Evolutionary conservation across 1,140 invertebrate genomes (phyloP), one percentile per base, ranked within the genome.

Genomic region (Atopsyche davidsoni): DNA sequence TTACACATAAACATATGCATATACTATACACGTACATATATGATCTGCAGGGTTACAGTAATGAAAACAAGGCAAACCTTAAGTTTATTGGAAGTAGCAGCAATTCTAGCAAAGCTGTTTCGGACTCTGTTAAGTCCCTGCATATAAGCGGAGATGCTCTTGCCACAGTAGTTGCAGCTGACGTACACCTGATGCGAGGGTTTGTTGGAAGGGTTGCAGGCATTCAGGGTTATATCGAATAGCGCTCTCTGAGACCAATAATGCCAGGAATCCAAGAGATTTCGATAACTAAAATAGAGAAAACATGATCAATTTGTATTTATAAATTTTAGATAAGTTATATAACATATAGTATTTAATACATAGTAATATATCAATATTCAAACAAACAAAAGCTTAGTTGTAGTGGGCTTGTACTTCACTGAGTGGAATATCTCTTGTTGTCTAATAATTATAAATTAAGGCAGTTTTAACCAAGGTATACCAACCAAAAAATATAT

Each of bases 141-240:
- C 69, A 86, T 75, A 35, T 80, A 82, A 35, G 85, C 83, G 0
- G 89, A 89, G 49, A 96, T 89, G 53, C 85, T 88, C 72, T 96
- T 96, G 2, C 90, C 87, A 75, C 94, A 97, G 73, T 92, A 97
- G 64, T 90, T 93, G 70, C 94, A 98, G 4, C 87, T 86, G 19
- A 96, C 80, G 64, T 85, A 92, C 41, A 95, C 85, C 62, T 92
- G 86, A 47, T 86, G 83, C 0, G 77, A 75, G 14, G 82, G 79
- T 62, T 79, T 80, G 36, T 80, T 75, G 7, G 73, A 73, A 4
- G 76, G 71, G 58, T 80, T 81, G 23, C 75, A 75, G 3, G 73
- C 68, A 60, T 80, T 80, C 64, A 85, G 77, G 23, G 78, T 75
- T 32, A 89, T 86, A 65, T 92, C 88, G 60, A 79, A 79, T 38